Conservation (phyloP, 1,140 invertebrate genomes). For the Brachionus asplanchnoidis region DNA sequence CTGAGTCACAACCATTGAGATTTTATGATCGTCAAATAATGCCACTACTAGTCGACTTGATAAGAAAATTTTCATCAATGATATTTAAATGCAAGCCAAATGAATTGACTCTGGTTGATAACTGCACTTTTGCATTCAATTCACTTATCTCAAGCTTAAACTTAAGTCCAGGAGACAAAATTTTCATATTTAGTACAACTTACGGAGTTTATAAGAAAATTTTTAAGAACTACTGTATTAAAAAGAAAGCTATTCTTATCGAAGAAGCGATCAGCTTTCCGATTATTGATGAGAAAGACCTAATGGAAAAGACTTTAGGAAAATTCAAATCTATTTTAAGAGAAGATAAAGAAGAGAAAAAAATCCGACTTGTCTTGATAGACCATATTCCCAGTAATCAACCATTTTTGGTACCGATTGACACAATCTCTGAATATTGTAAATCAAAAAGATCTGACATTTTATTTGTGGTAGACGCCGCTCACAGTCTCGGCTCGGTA, state of each 20-base stretch:
- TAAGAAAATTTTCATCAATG: conserved; percentile 50
- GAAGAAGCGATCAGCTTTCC: conserved; percentile 45
- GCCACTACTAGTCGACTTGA: conserved; percentile 49
- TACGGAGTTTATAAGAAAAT: conserved; percentile 49
- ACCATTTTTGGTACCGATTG: conserved; percentile 51
- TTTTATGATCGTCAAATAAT: conserved; percentile 54
- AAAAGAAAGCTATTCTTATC: conserved; percentile 47
- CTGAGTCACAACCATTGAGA: conserved; percentile 51
- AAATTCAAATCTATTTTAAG: conserved; percentile 42
- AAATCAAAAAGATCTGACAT: conserved; percentile 46
- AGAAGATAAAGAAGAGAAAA: conserved; percentile 44
- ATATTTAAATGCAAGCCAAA: conserved; percentile 51
- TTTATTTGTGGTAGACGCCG: conserved; percentile 53
- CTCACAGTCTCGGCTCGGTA: conserved; percentile 51
- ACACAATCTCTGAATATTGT: conserved; percentile 42
- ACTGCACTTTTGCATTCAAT: conserved; percentile 52
- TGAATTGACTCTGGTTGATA: conserved; percentile 51
- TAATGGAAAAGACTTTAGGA: conserved; percentile 43
- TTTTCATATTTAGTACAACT: conserved; percentile 50
- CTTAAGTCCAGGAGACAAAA: conserved; percentile 47
- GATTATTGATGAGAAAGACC: background rate
- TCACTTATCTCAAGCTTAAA: conserved; percentile 48
- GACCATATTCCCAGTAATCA: conserved; percentile 56
- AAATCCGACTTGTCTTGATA: conserved; percentile 50
- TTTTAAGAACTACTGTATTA: conserved; percentile 44